Evolutionary conservation across 2,888 invertebrate genomes (phyloP).

Genomic region (Invenusta paracnida): DNA sequence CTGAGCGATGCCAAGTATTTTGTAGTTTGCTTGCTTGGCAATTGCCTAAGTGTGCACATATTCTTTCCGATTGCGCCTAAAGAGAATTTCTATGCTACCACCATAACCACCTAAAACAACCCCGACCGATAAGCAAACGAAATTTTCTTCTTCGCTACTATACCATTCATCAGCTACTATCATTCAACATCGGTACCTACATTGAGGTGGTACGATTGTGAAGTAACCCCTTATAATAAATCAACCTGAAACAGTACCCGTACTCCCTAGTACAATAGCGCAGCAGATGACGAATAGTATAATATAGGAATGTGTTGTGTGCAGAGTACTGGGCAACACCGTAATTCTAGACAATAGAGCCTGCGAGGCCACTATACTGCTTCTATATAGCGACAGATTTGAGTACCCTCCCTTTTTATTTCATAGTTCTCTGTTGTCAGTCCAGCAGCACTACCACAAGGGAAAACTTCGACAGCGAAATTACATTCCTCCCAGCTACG

Average conservation of each 20-base stretch:
- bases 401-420: not conserved
- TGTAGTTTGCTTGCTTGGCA: slow-evolving; percentile 19
- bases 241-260: not conserved
- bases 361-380: not conserved
- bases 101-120: too few species aligned
- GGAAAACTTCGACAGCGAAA: slow-evolving; percentile 26
- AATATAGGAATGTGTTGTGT: not conserved
- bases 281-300: not conserved
- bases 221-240: too few species aligned
- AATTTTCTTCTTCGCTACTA: not conserved
- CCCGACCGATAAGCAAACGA: not conserved
- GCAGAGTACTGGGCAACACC: not conserved
- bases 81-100: too few species aligned
- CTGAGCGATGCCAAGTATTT: slow-evolving; percentile 8
- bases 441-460: slow-evolving; percentile 11
- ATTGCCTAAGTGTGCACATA: not conserved
- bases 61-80: not conserved
- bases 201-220: too few species aligned
- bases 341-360: not conserved
- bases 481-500: not conserved
- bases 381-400: not conserved
- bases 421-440: not conserved
- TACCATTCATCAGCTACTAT: not conserved
- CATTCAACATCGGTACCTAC: not conserved
- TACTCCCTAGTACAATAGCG: not conserved